Conservation (phyloP, 1,140 invertebrate genomes). For the Panulirus ornatus region DNA sequence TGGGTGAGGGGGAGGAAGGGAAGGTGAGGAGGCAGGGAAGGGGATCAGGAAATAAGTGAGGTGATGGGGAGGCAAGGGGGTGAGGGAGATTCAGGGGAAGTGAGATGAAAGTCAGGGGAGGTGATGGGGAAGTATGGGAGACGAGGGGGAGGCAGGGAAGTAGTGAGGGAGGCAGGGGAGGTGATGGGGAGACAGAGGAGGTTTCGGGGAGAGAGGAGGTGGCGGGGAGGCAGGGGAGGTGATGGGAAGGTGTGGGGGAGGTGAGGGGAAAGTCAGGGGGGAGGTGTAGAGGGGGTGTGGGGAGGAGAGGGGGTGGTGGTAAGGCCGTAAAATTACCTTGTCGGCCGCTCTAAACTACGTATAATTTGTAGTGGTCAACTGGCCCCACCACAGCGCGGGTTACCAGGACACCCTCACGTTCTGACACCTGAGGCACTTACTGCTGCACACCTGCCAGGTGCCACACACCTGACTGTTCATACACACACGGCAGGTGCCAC, state of each 20-base stretch:
- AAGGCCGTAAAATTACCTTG: conserved; percentile 52
- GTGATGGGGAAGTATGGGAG: not conserved
- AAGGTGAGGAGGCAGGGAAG: not conserved
- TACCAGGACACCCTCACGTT: not conserved
- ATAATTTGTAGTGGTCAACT: conserved; percentile 57
- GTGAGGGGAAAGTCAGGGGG: not conserved
- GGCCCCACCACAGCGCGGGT: conserved; percentile 27
- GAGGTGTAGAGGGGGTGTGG: not conserved
- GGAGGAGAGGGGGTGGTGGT: conserved; percentile 18
- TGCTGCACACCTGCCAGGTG: conserved; percentile 26
- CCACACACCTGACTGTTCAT: conserved; percentile 5
- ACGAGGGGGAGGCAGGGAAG: not conserved
- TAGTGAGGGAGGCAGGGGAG: conserved; percentile 24
- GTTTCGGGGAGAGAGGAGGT: not conserved
- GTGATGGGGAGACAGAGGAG: not conserved
- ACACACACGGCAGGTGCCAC: not conserved
- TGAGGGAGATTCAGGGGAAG: no score
- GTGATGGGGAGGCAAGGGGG: not conserved
- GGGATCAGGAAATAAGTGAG: not conserved
- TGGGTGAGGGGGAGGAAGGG: not conserved
- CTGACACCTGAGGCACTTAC: conserved; percentile 27
- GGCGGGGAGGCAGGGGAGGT: not conserved
- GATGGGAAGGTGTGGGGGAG: not conserved
- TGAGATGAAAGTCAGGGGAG: not conserved
- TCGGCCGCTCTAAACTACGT: conserved; percentile 51